Conservation (phyloP, 2,888 invertebrate species). For the Noctua pronuba region DNA sequence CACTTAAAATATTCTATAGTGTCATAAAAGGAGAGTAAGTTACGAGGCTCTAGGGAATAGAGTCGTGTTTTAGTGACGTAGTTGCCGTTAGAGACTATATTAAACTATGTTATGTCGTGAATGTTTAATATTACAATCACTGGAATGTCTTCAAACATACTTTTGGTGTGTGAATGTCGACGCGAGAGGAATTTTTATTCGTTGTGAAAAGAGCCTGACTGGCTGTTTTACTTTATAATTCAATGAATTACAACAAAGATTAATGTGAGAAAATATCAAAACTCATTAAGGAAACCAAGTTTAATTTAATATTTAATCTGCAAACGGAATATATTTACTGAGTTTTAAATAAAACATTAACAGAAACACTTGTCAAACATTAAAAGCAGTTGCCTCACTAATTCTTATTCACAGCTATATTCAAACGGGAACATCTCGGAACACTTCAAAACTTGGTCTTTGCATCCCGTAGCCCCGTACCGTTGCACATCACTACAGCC, state of each 20-base stretch:
- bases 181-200: conserved; percentile 22
- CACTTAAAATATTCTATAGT: conserved; percentile 87
- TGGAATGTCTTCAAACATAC: conserved; percentile 33
- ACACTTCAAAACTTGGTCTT: conserved; percentile 66
- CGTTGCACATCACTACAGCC: conserved; percentile 64
- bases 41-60: conserved; percentile 78
- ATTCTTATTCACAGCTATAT: conserved; percentile 64
- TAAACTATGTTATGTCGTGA: conserved; percentile 49
- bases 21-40: conserved; percentile 85
- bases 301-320: conserved; percentile 7
- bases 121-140: conserved; percentile 56
- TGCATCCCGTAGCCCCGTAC: conserved; percentile 52
- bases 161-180: conserved; percentile 23
- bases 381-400: conserved; percentile 60
- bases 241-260: neutral
- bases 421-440: conserved; percentile 61
- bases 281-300: conserved; percentile 10
- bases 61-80: conserved; percentile 66
- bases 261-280: neutral
- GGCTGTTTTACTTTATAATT: neutral
- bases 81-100: conserved; percentile 55
- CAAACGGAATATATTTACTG: conserved; percentile 4
- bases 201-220: neutral
- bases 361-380: conserved; percentile 59
- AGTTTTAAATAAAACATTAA: conserved; percentile 53